Evolutionary conservation across 2,113 vertebrate species (phyloP).

Genomic region (Gadus chalcogrammus): DNA sequence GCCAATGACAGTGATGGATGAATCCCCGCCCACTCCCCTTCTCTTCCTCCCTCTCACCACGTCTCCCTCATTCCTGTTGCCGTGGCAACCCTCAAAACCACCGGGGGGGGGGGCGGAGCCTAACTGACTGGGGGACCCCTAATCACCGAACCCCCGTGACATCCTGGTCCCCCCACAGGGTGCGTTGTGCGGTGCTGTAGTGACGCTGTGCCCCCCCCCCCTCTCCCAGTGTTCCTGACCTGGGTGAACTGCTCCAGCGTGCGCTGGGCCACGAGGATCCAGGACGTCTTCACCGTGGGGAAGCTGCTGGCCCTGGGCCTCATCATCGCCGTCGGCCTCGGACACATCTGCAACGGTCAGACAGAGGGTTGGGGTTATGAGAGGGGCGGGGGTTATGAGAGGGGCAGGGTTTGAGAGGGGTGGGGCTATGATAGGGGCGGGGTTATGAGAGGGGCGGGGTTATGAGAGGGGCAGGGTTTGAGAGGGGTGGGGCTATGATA

Average conservation of each 20-base stretch:
- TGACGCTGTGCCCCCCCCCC: too few relatives aligned
- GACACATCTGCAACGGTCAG: conserved; percentile 92
- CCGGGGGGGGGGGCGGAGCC: conserved; percentile 6
- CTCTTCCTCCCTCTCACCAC: conserved; percentile 26
- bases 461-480: background rate
- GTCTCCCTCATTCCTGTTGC: conserved; percentile 62
- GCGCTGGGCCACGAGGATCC: conserved; percentile 92
- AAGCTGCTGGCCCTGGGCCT: conserved; percentile 91
- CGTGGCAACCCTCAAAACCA: conserved; percentile 43
- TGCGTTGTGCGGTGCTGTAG: too few relatives aligned
- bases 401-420: too few relatives aligned
- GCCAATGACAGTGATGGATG: conserved; percentile 68
- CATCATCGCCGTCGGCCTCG: conserved; percentile 88
- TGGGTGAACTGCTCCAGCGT: conserved; percentile 98
- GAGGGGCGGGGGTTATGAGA: background rate
- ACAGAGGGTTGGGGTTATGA: too few relatives aligned
- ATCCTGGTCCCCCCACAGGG: too few relatives aligned
- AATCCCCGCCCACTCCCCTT: conserved; percentile 41
- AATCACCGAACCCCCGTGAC: too few relatives aligned
- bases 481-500: too few relatives aligned
- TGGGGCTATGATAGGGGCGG: too few relatives aligned
- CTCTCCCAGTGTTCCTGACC: conserved; percentile 84
- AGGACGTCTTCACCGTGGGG: conserved; percentile 91
- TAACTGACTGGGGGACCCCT: background rate
- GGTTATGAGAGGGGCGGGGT: background rate